Conservation (phyloP, 30 jellyfish, hydroid and myxozoan species). For the Nemopilema nomurai region DNA sequence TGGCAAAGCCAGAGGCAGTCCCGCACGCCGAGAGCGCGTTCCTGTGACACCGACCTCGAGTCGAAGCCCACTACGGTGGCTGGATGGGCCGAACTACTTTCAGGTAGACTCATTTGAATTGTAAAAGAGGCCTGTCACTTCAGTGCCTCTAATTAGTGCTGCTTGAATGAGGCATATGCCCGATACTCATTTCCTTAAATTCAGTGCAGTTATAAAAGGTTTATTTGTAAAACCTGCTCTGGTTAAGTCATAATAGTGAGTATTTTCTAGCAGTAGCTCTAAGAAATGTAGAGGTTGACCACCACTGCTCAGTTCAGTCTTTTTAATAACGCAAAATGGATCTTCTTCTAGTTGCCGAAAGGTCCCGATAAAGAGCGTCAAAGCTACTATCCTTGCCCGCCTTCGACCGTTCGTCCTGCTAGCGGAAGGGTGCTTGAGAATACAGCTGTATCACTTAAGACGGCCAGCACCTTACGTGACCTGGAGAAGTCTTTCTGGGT, state of each 20-base stretch:
- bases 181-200: no score
- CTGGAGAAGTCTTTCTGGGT: slow-evolving; percentile 58
- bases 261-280: no score
- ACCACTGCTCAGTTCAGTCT: no score
- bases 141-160: no score
- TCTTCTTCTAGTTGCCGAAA: slow-evolving; percentile 59
- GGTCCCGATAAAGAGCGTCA: slow-evolving; percentile 67
- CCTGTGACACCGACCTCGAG: slow-evolving; percentile 51
- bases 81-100: slow-evolving; percentile 75
- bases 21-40: slow-evolving; percentile 77
- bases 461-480: slow-evolving; percentile 53
- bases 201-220: no score
- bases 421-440: slow-evolving; percentile 53
- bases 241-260: no score
- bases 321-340: not conserved
- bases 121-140: no score
- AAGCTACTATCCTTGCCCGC: slow-evolving; percentile 76
- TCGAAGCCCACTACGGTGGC: slow-evolving; percentile 79
- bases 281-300: no score
- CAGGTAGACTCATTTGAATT: slow-evolving; percentile 43
- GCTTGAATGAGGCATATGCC: not conserved
- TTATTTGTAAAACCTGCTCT: no score
- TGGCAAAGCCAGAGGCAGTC: slow-evolving; percentile 76
- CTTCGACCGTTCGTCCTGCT: slow-evolving; percentile 68
- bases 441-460: slow-evolving; percentile 57